Evolutionary conservation across 2,113 vertebrate species (phyloP).

Genomic region (Catagonus wagneri): DNA sequence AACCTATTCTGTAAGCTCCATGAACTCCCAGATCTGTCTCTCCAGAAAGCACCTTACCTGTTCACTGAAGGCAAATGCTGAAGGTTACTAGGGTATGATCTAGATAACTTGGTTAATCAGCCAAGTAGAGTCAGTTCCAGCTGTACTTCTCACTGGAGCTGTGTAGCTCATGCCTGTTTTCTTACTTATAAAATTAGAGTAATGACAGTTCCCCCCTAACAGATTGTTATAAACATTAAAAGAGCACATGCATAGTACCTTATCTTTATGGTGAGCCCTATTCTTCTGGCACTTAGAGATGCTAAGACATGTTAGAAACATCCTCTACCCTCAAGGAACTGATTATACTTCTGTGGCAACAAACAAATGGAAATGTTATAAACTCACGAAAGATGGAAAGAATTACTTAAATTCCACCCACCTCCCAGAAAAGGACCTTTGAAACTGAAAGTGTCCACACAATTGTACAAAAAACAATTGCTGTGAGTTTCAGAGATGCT

Average conservation of each 20-base stretch:
- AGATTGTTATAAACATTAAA: neutral
- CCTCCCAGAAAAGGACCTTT: neutral
- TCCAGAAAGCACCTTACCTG: neutral
- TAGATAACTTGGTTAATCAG: neutral
- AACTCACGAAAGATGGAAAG: neutral
- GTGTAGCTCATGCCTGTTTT: neutral
- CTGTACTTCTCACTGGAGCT: neutral
- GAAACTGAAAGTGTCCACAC: neutral
- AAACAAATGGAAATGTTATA: slow-evolving; percentile 40
- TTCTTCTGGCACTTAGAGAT: neutral
- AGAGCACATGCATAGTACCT: neutral
- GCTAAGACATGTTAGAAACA: slow-evolving; percentile 32
- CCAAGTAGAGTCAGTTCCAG: neutral
- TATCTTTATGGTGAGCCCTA: neutral
- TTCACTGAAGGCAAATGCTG: neutral
- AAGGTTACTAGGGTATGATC: neutral
- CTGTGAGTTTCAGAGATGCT: slow-evolving; percentile 2
- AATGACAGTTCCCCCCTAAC: neutral
- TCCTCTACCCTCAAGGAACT: neutral
- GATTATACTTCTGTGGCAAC: slow-evolving; percentile 27
- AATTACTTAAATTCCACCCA: neutral
- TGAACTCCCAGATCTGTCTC: neutral
- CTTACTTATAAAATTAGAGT: neutral
- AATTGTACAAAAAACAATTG: neutral
- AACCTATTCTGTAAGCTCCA: neutral